phyloP scores from a whole-genome alignment of 2,797 vertebrate species.

The Spondyliosoma cantharus region DNA sequence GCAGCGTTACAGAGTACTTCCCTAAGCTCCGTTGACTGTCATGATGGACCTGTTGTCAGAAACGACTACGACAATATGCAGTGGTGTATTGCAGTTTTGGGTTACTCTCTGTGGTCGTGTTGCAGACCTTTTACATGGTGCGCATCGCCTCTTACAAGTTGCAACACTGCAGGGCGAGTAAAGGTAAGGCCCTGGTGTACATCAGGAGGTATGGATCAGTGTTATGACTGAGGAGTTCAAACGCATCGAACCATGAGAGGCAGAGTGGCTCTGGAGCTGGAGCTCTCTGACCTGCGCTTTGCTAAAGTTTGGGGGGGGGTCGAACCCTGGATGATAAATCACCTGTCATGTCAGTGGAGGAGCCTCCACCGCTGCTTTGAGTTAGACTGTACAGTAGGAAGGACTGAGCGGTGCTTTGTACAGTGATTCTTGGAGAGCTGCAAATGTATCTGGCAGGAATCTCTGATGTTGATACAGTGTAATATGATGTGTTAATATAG shows the following conservation, averaged over 20 bases:
- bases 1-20: neutral
- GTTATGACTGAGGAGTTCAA: conserved; percentile 71
- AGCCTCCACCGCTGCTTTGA: conserved; percentile 58
- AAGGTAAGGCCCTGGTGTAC: conserved; percentile 43
- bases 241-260: conserved; percentile 62
- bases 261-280: conserved; percentile 51
- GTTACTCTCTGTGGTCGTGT: conserved; percentile 7
- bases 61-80: neutral
- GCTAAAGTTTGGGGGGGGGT: conserved; percentile 50
- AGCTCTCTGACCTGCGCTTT: conserved; percentile 47
- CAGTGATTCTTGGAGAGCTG: conserved; percentile 32
- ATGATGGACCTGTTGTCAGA: conserved; percentile 16
- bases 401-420: conserved; percentile 41
- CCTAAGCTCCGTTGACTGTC: conserved; percentile 17
- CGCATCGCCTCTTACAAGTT: conserved; percentile 20
- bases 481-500: neutral
- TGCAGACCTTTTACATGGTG: conserved; percentile 28
- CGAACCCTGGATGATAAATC: conserved; percentile 67
- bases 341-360: conserved; percentile 61
- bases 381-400: conserved; percentile 61
- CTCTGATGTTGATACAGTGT: conserved; percentile 17
- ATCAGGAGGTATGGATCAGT: conserved; percentile 67
- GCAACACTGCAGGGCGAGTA: conserved; percentile 32
- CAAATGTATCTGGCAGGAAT: conserved; percentile 13
- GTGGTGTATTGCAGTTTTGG: conserved; percentile 33